phyloP scores from a whole-genome alignment of 2,888 invertebrate species.

The Drosophila flavopinicola region DNA sequence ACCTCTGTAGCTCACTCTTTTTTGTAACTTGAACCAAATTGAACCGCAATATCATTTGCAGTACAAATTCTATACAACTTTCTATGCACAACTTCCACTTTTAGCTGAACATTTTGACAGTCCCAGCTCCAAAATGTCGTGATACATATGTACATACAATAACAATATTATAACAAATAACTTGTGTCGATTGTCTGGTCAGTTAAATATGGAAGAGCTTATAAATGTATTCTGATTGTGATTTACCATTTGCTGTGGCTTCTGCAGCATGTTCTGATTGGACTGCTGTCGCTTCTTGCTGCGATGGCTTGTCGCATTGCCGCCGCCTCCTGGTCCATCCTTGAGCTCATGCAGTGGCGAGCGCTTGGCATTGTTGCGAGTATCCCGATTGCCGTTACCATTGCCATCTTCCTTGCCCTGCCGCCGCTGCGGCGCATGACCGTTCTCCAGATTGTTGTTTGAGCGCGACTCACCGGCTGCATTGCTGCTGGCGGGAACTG shows the following conservation, averaged over 20 bases:
- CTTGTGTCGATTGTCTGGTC: too few relatives aligned
- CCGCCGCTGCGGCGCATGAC: slow-evolving; percentile 45
- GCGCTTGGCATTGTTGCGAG: slow-evolving; percentile 77
- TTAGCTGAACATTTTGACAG: too few relatives aligned
- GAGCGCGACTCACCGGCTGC: slow-evolving; percentile 35
- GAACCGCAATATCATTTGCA: too few relatives aligned
- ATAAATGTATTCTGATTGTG: neutral
- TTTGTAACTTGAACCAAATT: too few relatives aligned
- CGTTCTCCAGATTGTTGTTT: slow-evolving; percentile 48
- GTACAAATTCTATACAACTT: too few relatives aligned
- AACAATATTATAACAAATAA: neutral
- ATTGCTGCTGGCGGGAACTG: slow-evolving; percentile 20
- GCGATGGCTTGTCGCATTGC: slow-evolving; percentile 44
- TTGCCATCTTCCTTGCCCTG: slow-evolving; percentile 55
- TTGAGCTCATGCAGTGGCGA: slow-evolving; percentile 84
- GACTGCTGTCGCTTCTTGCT: slow-evolving; percentile 57
- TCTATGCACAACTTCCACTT: too few relatives aligned
- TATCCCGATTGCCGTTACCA: slow-evolving; percentile 39
- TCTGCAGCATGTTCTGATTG: slow-evolving; percentile 24
- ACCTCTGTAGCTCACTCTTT: too few relatives aligned
- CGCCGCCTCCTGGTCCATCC: slow-evolving; percentile 58
- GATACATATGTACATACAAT: too few relatives aligned
- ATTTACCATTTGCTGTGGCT: slow-evolving; percentile 40
- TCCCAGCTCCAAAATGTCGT: too few relatives aligned
- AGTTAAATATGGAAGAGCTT: too few relatives aligned